Base-by-base conservation (phyloP, 2,888 invertebrate species). In the Mimumesa dahlbomi region DNA sequence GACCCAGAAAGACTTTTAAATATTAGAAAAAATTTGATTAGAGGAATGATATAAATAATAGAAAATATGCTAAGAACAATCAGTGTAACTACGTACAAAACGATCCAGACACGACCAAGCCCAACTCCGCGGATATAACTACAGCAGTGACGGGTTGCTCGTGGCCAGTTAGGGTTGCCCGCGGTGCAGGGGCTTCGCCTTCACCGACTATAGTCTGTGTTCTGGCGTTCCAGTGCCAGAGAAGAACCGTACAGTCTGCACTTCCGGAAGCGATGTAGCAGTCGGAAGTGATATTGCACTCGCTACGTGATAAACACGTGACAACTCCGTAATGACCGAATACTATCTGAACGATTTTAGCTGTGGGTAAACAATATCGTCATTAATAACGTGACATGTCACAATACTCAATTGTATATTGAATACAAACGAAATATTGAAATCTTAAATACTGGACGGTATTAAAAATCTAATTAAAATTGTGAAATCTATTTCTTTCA, bases 261-360 rank as follows among this genome's bases (percentile, higher is more conserved):
- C 98, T 97, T 18, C 99, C 99, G 0, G 98, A 98, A 0, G 98
- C 98, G 79, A 99, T 95, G 91, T 99, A 99, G 90, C 99, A 99
- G 91, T 99, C 99, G 0, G 97, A 97, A n/a, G 97, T 98, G 78
- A 99, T 97, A 91, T 98, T 98, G 90, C 98, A 98, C 90, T 99
- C 99, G 1, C 98, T 98, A 50, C 99, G 93, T 0, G 98, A 97
- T 82, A 99, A 92, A 90, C 99, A 99, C 9, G 99, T 99, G 80
- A 99, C 99, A 56, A 99, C 97, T 72, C 98, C 99, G 90, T 98
- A 98, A 91, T 99, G 99, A 0, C 99, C 99, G 91, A 98, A 99
- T 56, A 99, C 95, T 81, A 99, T 98, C 91, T 99, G 99, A 43
- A 97, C 96, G 86, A 99, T 98, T 92, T 98, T 97, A 0, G 98